These are phyloP conservation scores for Bos taurus DNA, from an alignment of 2,113 vertebrate species.

Conservation along the genomic window DNA sequence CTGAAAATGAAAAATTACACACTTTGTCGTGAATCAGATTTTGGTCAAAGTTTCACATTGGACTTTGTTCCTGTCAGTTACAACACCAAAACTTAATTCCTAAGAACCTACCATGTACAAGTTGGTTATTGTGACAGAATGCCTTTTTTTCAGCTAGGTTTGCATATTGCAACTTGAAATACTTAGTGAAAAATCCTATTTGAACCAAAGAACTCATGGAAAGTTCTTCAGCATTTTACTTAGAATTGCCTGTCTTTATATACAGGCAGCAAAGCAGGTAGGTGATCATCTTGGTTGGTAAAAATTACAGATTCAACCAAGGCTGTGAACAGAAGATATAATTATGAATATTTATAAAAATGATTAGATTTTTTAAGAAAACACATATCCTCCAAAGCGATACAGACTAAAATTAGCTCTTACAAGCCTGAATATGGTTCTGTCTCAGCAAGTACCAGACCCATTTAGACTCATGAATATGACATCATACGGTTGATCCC, in stretches of 20 bases:
- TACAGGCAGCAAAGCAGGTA: not conserved
- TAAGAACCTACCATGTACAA: not conserved
- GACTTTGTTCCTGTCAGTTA: not conserved
- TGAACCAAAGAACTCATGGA: not conserved
- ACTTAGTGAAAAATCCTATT: not conserved
- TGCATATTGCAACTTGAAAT: not conserved
- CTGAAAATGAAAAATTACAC: not conserved
- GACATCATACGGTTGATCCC: not conserved
- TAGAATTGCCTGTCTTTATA: not conserved
- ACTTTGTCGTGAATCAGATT: not conserved
- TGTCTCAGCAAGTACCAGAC: not conserved
- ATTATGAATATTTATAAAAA: not conserved
- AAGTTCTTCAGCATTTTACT: not conserved
- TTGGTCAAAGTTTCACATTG: not conserved
- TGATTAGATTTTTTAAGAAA: not conserved
- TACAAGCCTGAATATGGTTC: not conserved
- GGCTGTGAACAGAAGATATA: not conserved
- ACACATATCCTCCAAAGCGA: not conserved
- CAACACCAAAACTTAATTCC: not conserved
- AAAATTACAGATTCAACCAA: not conserved
- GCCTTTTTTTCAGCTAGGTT: not conserved
- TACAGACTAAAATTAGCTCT: not conserved
- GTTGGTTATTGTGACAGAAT: not conserved
- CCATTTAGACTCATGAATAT: not conserved
- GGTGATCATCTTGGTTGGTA: not conserved